phyloP scores from a whole-genome alignment of 2,113 vertebrate species.

The Pollimyrus isidori region DNA sequence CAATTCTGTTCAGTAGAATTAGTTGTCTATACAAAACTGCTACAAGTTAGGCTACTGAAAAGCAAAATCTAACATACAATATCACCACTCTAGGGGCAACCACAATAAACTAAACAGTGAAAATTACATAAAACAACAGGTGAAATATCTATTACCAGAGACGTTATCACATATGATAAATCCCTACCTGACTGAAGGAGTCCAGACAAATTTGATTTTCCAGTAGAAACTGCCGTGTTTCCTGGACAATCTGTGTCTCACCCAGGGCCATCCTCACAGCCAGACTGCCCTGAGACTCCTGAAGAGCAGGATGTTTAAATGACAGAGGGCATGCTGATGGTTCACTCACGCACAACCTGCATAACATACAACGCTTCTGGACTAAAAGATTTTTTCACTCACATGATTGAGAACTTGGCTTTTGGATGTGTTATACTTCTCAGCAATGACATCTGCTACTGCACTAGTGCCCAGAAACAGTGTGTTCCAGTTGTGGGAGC shows the following conservation, averaged over 20 bases:
- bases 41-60: background rate
- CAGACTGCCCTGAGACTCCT: constrained; percentile 85
- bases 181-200: constrained; percentile 88
- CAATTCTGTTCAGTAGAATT: background rate
- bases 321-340: background rate
- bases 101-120: background rate
- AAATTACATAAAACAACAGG: background rate
- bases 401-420: constrained; percentile 92
- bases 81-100: background rate
- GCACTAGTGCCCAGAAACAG: constrained; percentile 87
- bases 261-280: constrained; percentile 89
- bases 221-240: constrained; percentile 81
- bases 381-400: constrained; percentile 45
- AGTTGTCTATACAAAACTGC: background rate
- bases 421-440: constrained; percentile 88
- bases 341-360: background rate
- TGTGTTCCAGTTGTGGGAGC: constrained; percentile 93
- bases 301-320: background rate
- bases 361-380: background rate
- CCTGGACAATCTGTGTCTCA: constrained; percentile 91
- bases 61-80: background rate
- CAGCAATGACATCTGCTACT: constrained; percentile 83
- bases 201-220: constrained; percentile 82
- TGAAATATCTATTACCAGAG: background rate
- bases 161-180: background rate